phyloP scores from a whole-genome alignment of 1,140 invertebrate genomes.

The Helicoverpa zea region DNA sequence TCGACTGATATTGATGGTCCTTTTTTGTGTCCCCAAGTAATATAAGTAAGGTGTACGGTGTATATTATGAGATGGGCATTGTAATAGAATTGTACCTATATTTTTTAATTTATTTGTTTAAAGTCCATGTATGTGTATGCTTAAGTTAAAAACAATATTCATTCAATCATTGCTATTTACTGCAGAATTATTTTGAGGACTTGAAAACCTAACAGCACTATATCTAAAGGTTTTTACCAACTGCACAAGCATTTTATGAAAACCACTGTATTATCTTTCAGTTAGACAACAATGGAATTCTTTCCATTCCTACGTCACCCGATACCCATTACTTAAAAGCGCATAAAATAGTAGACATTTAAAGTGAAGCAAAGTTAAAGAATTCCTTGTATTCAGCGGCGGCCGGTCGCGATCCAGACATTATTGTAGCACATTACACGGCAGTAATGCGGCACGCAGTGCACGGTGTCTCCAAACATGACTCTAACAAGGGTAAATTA shows the following conservation, averaged over 20 bases:
- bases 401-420: constrained; percentile 47
- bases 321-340: constrained; percentile 23
- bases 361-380: constrained; percentile 37
- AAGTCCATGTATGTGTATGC: no score
- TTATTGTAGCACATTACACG: constrained; percentile 58
- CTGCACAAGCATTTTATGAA: no score
- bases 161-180: no score
- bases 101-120: no score
- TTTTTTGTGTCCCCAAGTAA: neutral
- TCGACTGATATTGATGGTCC: constrained; percentile 33
- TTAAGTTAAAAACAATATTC: no score
- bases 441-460: constrained; percentile 59
- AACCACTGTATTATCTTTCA: neutral
- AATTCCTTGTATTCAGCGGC: constrained; percentile 41
- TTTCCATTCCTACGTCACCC: constrained; percentile 1
- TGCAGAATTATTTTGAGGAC: no score
- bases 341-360: constrained; percentile 33
- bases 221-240: no score
- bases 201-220: no score
- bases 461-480: constrained; percentile 57
- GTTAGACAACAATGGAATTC: neutral
- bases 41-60: no score
- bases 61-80: no score
- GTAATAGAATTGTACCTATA: no score
- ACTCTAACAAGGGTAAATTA: constrained; percentile 75